A percentile compares a stretch with the other conserved stretches of the same genome.
Conservation (phyloP, 2,888 invertebrate species). For the Andrena dorsata region DNA sequence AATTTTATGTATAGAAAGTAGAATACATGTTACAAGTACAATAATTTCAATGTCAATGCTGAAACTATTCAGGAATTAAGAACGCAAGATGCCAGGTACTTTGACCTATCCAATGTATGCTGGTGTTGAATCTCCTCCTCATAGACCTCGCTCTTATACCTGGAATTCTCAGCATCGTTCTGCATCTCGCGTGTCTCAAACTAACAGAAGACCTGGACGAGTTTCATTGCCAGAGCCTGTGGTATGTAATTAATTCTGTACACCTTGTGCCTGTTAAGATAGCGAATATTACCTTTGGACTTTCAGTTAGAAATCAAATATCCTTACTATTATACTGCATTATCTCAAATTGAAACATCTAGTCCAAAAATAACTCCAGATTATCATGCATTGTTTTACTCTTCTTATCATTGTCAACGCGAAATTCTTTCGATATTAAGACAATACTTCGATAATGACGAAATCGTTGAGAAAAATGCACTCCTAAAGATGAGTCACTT, state of each 20-base stretch:
- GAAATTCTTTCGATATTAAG: constrained; percentile 18
- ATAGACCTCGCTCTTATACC: constrained; percentile 79
- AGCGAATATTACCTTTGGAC: background rate
- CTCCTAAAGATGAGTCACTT: constrained; percentile 25
- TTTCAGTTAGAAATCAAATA: constrained; percentile 1
- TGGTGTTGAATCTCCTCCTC: constrained; percentile 78
- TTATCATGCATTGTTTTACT: constrained; percentile 33
- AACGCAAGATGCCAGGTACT: constrained; percentile 80
- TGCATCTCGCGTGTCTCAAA: constrained; percentile 65
- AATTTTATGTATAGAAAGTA: constrained; percentile 8
- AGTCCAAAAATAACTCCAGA: constrained; percentile 2
- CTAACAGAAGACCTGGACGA: constrained; percentile 73
- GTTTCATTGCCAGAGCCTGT: constrained; percentile 76
- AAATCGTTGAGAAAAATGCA: background rate
- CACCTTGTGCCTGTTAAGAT: background rate
- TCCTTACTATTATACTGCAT: background rate
- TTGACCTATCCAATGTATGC: constrained; percentile 83
- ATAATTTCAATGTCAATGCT: constrained; percentile 24
- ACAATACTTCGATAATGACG: constrained; percentile 22
- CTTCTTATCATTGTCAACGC: constrained; percentile 16
- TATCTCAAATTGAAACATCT: background rate
- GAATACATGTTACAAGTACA: constrained; percentile 35
- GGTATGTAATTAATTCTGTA: constrained; percentile 66
- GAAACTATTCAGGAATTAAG: constrained; percentile 32
- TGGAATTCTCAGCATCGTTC: constrained; percentile 77